Evolutionary conservation across 2,797 vertebrate species (phyloP), one percentile per base, ranked within the genome.

Genomic region (Apogon hyalosoma): DNA sequence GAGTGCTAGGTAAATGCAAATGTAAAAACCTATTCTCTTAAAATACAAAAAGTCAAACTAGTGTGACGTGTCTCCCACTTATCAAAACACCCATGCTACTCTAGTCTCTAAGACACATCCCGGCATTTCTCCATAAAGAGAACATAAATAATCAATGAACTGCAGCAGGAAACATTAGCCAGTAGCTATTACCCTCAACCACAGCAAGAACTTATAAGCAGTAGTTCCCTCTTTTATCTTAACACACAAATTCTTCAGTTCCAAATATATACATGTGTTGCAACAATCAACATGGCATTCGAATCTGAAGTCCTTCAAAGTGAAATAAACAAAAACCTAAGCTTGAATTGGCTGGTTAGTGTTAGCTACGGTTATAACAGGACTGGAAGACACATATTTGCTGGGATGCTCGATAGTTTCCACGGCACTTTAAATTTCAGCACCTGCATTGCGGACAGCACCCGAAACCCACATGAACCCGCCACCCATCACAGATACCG

Each of bases 401-500:
- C 53, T 31, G 56, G n/a, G 28, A 74, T 24, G 56, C 39, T 21
- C 41, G 14, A 52, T 45, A 50, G 63, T 87, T 73, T 61, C 24
- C 52, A 56, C 63, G 38, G 73, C 63, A 78, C 73, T 84, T 83
- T 73, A 41, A 28, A 61, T 84, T 92, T 93, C 91, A 90, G 92
- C 90, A 93, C 92, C 93, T 93, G 93, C 94, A 95, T 90, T 95
- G 93, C 93, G 93, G 93, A 94, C 90, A 93, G 90, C 86, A 91
- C 79, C 88, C 73, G 38, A 21, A 54, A 70, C 45, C 41, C 57
- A 52, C 66, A 49, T 4, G 49, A 77, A 62, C 48, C 42, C 24
- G 24, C 24, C 24, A 28, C 24, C 24, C 24, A 28, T 28, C 24
- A 28, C 24, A 28, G 54, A 58, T 15, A 63, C 79, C 52, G 19